Conservation (phyloP, 1,140 invertebrate genomes). For the Episyrphus balteatus region DNA sequence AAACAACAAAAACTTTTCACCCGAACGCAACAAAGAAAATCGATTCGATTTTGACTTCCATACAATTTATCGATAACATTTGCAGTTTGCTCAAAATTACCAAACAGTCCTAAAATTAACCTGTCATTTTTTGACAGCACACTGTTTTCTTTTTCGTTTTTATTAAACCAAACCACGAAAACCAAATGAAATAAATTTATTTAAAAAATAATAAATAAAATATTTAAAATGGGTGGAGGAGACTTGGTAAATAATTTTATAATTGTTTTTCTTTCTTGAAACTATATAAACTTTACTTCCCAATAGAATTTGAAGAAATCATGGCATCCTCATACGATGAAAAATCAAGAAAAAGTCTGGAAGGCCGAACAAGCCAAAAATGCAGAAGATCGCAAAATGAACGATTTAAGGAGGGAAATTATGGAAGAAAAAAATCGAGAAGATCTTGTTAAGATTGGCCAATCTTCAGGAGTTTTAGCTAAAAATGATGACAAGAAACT, state of each 20-base stretch:
- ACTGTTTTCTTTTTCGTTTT: too few species aligned
- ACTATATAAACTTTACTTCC: constrained; percentile 3
- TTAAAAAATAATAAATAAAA: too few species aligned
- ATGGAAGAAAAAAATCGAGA: constrained; percentile 53
- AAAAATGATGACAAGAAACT: constrained; percentile 52
- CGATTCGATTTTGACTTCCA: too few species aligned
- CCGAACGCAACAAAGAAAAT: too few species aligned
- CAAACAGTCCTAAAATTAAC: too few species aligned
- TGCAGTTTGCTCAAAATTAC: too few species aligned
- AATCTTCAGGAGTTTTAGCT: constrained; percentile 43
- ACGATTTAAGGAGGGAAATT: constrained; percentile 55
- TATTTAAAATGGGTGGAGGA: constrained; percentile 42
- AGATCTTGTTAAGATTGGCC: constrained; percentile 50
- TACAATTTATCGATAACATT: too few species aligned
- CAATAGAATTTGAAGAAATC: constrained; percentile 63
- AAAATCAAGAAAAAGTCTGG: constrained; percentile 67
- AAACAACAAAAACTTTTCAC: too few species aligned
- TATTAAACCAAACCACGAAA: too few species aligned
- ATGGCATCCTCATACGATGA: constrained; percentile 68
- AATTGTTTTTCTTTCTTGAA: constrained; percentile 1
- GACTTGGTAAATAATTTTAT: constrained; percentile 40
- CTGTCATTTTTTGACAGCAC: too few species aligned
- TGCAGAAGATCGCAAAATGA: constrained; percentile 53
- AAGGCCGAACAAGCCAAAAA: constrained; percentile 63
- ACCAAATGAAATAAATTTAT: too few species aligned